Base-by-base conservation (phyloP, 2,113 vertebrate genomes). In the Tauraco erythrolophus region DNA sequence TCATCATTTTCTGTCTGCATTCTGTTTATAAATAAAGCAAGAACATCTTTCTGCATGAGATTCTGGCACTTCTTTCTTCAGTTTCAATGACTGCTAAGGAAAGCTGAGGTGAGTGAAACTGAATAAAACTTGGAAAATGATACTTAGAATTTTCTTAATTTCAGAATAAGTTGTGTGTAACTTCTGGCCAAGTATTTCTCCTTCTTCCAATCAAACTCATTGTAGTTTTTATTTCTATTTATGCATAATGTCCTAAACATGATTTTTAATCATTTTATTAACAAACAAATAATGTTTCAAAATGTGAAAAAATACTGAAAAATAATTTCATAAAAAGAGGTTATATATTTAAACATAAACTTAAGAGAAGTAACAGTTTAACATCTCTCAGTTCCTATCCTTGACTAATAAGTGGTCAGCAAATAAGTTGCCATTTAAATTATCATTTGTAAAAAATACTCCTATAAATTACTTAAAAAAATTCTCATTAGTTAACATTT, bases 171-270 rank as follows among this genome's bases (percentile, higher is more conserved):
- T 17, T 92, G 9, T 19, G 8, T n/a, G 7, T 19, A n/a, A 79
- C 14, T 92, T 79, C 66, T 69, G 19, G 16, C 6, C 28, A 72
- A 76, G 3, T 3, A 69, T 35, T 79, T 76, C 7, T 88, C 23
- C 30, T 68, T 70, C 7, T 9, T 4, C 19, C 10, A 53, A 0
- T 46, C 9, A 78, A 77, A 61, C 3, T 45, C 1, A 27, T 33
- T 70, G 8, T 37, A 43, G 7, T 10, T 78, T 93, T 92, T 76
- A 84, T 53, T 87, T 28, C 21, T 53, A 7, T 14, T 54, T 57
- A 56, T 69, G 24, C 6, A 41, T 35, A 83, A 50, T 19, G 21
- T 25, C 43, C 17, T 68, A 60, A 69, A 60, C 7, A 1, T n/a
- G 4, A 46, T 60, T 79, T 78, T 56, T 39, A n/a, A 66, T 22